These are phyloP conservation scores for Mylabris phalerata DNA, from an alignment of 1,140 invertebrate species.

Conservation along the genomic window DNA sequence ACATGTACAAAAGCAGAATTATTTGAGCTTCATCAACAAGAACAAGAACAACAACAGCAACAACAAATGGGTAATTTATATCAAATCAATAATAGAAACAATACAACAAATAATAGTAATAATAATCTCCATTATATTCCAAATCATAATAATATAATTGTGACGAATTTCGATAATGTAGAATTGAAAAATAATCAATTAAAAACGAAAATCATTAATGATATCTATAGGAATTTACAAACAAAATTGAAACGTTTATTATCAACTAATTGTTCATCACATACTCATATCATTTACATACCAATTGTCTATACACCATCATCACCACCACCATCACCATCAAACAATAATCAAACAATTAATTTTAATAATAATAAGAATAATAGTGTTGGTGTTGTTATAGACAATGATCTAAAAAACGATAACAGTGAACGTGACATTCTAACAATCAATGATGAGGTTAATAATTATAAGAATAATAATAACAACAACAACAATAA, in stretches of 20 bases:
- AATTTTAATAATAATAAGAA: too few species aligned
- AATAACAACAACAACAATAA: too few species aligned
- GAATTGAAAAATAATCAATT: constrained; percentile 1
- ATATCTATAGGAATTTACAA: constrained; percentile 3
- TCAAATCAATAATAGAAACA: constrained; percentile 21
- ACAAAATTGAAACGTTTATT: not conserved
- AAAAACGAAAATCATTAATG: constrained; percentile 7
- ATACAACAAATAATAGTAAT: not conserved
- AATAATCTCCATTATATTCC: constrained; percentile 7
- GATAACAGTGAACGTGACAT: too few species aligned
- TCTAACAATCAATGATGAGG: too few species aligned
- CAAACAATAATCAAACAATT: too few species aligned
- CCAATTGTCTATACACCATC: not conserved
- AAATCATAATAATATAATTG: constrained; percentile 8
- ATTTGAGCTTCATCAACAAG: not conserved
- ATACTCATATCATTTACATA: constrained; percentile 24
- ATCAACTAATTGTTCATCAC: constrained; percentile 23
- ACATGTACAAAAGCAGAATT: constrained; percentile 5
- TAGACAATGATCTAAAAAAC: too few species aligned
- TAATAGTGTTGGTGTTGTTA: too few species aligned
- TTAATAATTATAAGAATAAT: too few species aligned
- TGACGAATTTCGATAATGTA: not conserved
- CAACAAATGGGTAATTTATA: constrained; percentile 48
- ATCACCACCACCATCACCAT: too few species aligned
- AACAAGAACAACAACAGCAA: constrained; percentile 51